A percentile compares a stretch with the other conserved stretches of the same genome.
Evolutionary conservation across 2,797 vertebrate species (phyloP).

Genomic region (Heterohyrax brucei): DNA sequence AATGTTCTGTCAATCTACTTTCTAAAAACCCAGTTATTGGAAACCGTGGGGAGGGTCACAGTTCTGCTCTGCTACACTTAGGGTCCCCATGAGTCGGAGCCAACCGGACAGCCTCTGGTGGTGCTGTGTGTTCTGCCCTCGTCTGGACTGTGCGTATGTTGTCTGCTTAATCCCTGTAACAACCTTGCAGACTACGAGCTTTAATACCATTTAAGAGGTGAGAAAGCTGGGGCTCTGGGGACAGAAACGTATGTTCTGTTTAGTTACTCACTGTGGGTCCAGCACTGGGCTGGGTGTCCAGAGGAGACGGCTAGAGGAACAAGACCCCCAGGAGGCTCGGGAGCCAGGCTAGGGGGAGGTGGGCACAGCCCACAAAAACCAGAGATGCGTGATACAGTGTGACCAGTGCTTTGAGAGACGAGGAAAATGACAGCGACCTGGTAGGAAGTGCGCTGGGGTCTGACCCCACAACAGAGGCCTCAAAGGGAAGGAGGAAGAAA

Average conservation of each 20-base stretch:
- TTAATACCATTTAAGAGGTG: background rate
- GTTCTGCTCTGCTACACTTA: background rate
- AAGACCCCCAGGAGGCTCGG: background rate
- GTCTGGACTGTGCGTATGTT: background rate
- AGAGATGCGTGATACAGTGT: background rate
- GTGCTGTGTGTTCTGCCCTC: background rate
- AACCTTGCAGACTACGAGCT: background rate
- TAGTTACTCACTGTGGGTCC: accelerated
- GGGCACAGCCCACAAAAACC: background rate
- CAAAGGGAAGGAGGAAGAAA: accelerated
- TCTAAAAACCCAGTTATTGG: background rate
- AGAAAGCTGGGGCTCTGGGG: background rate
- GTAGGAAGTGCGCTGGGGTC: background rate
- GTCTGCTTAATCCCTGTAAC: background rate
- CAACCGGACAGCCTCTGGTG: background rate
- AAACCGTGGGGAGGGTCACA: background rate
- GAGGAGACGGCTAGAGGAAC: no score
- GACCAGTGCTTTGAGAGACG: background rate
- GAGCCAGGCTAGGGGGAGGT: background rate
- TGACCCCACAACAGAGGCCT: background rate
- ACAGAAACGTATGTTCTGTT: background rate
- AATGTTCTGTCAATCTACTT: background rate
- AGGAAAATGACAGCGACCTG: background rate
- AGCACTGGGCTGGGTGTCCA: background rate
- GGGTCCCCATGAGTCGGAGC: background rate